Conservation (phyloP, 2,797 vertebrate genomes). For the Ateles fusciceps region DNA sequence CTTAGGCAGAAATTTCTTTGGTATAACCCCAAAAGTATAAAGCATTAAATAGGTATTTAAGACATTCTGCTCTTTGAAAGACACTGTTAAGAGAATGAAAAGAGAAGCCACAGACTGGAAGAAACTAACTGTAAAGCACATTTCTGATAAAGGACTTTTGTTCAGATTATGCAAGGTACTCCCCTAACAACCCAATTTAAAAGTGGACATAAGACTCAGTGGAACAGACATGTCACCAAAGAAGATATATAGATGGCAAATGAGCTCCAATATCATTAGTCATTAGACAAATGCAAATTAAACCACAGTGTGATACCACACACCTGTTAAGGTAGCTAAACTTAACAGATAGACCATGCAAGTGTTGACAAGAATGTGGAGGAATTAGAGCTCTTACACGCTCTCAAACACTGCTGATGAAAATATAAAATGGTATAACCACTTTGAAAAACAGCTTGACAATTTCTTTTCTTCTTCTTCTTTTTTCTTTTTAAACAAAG, state of each 20-base stretch:
- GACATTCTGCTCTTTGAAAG: neutral
- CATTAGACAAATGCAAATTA: neutral
- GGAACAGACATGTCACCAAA: neutral
- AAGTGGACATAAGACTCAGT: neutral
- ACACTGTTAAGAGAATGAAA: neutral
- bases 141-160: neutral
- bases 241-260: neutral
- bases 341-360: neutral
- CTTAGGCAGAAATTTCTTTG: neutral
- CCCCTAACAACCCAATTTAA: neutral
- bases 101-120: neutral
- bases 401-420: neutral
- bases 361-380: neutral
- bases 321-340: neutral
- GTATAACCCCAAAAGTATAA: neutral
- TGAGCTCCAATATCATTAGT: neutral
- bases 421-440: neutral
- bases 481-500: constrained; percentile 91
- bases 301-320: neutral
- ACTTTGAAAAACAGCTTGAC: neutral
- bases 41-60: neutral
- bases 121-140: neutral
- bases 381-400: neutral
- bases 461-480: constrained; percentile 66
- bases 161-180: neutral